Evolutionary conservation across 2,113 vertebrate species (phyloP).

Genomic region (Mustelus asterias): DNA sequence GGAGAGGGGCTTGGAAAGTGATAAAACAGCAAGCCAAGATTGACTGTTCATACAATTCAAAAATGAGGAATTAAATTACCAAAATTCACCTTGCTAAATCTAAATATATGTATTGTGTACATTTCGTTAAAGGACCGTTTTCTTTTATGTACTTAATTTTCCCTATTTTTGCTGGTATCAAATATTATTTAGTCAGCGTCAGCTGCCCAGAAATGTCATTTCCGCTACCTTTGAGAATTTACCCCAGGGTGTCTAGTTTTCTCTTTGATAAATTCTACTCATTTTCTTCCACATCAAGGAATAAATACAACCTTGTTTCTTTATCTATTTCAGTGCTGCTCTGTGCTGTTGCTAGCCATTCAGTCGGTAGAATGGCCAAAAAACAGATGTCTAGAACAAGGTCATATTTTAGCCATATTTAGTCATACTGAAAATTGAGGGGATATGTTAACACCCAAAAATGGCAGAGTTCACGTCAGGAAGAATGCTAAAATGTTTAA

Average conservation of each 20-base stretch:
- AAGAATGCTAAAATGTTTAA: background rate
- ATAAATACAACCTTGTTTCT: background rate
- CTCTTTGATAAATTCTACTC: background rate
- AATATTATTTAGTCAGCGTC: background rate
- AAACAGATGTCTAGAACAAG: background rate
- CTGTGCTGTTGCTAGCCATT: background rate
- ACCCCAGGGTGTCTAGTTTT: background rate
- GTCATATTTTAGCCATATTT: background rate
- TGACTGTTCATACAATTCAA: background rate
- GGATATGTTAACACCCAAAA: background rate
- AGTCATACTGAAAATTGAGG: background rate
- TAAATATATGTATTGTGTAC: background rate
- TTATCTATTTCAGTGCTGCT: background rate
- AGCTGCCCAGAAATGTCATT: background rate
- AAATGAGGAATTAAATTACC: background rate
- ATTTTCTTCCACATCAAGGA: background rate
- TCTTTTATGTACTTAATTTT: background rate
- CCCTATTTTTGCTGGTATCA: background rate
- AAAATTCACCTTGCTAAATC: background rate
- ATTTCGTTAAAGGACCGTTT: background rate
- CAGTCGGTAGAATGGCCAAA: background rate
- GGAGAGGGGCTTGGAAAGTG: background rate
- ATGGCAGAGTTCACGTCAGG: background rate
- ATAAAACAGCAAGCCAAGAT: background rate
- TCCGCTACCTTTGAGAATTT: background rate